Conservation (phyloP, 2,113 vertebrate genomes). For the Menidia beryllina region DNA sequence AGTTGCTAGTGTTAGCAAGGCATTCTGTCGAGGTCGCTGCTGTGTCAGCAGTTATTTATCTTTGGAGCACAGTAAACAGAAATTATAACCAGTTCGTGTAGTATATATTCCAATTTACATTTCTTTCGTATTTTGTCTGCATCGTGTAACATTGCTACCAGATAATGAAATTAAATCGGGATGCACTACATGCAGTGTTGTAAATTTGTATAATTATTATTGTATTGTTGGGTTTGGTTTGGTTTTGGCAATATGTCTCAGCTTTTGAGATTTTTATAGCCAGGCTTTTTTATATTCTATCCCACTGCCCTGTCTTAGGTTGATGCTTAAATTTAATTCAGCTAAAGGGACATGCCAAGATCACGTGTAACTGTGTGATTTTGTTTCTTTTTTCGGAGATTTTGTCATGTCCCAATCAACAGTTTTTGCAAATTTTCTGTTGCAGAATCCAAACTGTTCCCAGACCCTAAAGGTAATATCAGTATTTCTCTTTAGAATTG, state of each 20-base stretch:
- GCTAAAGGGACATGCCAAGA: no score
- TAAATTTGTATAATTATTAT: no score
- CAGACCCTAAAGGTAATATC: neutral
- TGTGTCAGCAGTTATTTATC: slow-evolving; percentile 58
- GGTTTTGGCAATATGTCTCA: no score
- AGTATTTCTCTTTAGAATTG: neutral
- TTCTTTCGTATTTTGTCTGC: neutral
- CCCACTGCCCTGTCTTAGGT: no score
- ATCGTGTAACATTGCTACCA: neutral
- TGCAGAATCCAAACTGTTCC: neutral
- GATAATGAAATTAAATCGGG: neutral
- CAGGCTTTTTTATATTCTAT: no score
- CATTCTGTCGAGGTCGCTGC: slow-evolving; percentile 22
- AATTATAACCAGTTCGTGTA: neutral
- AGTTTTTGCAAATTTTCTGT: neutral
- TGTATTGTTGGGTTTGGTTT: no score
- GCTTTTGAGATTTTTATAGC: no score
- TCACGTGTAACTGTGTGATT: neutral
- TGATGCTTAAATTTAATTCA: no score
- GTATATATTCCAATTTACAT: no score
- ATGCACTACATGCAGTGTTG: no score
- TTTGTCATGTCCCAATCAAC: neutral
- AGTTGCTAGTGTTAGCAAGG: slow-evolving; percentile 36
- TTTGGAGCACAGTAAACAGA: neutral
- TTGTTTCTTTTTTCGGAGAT: neutral